Conservation (phyloP, 2,113 vertebrate genomes). For the Alouatta palliata region DNA sequence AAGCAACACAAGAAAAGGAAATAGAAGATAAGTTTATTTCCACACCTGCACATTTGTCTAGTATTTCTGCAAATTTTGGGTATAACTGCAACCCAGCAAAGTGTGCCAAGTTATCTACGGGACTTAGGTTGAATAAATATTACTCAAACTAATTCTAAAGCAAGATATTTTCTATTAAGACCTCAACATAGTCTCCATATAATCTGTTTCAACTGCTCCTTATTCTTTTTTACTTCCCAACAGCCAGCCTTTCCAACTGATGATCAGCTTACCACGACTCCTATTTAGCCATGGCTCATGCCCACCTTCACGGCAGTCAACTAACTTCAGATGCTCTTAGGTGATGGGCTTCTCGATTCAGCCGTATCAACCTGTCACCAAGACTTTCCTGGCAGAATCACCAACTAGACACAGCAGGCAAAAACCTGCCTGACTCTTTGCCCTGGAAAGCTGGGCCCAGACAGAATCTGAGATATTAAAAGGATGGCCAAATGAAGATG, state of each 20-base stretch:
- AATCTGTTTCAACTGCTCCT: neutral
- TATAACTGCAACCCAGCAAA: neutral
- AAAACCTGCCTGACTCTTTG: neutral
- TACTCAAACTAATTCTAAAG: neutral
- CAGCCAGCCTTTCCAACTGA: neutral
- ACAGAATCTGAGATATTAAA: neutral
- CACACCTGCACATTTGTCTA: neutral
- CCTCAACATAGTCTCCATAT: neutral
- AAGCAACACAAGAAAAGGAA: neutral
- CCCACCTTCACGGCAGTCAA: neutral
- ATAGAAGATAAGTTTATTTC: neutral
- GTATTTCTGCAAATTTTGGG: neutral
- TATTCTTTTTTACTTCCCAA: neutral
- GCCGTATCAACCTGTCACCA: neutral
- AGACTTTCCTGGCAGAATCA: neutral
- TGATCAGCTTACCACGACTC: neutral
- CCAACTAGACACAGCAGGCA: neutral
- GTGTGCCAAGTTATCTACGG: neutral
- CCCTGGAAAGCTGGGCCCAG: neutral
- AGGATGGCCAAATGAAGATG: neutral
- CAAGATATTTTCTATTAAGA: neutral
- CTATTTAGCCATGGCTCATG: no score
- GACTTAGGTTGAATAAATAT: neutral
- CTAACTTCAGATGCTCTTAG: neutral
- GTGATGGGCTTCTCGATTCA: neutral